These are phyloP conservation scores for Fabriciana adippe DNA, from an alignment of 2,888 invertebrate genomes.

Conservation along the genomic window DNA sequence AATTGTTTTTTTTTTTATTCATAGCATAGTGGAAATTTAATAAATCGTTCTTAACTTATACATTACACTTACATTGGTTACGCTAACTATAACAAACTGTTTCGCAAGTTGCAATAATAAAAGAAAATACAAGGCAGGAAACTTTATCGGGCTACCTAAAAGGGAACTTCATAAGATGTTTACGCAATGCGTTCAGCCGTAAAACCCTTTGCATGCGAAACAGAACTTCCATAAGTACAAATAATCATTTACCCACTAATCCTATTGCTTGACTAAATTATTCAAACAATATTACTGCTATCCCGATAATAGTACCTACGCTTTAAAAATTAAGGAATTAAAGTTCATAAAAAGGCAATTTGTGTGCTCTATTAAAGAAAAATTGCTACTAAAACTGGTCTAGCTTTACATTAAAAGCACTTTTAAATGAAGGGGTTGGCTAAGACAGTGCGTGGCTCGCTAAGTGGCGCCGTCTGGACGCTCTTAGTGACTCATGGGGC, in stretches of 20 bases:
- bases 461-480: conserved; percentile 74
- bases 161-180: conserved; percentile 51
- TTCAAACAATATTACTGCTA: neutral
- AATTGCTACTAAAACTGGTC: conserved; percentile 10
- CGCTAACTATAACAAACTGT: conserved; percentile 20
- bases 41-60: conserved; percentile 21
- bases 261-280: conserved; percentile 39
- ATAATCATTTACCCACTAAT: conserved; percentile 50
- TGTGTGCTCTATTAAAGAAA: conserved; percentile 7
- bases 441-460: conserved; percentile 61
- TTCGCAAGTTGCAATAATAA: conserved; percentile 42
- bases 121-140: conserved; percentile 39
- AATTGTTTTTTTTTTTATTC: neutral
- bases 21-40: neutral
- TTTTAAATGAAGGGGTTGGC: conserved; percentile 48
- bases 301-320: conserved; percentile 1
- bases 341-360: conserved; percentile 4
- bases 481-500: conserved; percentile 71
- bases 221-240: conserved; percentile 52
- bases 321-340: neutral
- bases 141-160: conserved; percentile 37
- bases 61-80: conserved; percentile 15
- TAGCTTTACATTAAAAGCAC: conserved; percentile 27
- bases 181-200: conserved; percentile 48
- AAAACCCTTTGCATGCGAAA: conserved; percentile 60